Conservation (phyloP, 2,113 vertebrate genomes). For the Clarias gariepinus region DNA sequence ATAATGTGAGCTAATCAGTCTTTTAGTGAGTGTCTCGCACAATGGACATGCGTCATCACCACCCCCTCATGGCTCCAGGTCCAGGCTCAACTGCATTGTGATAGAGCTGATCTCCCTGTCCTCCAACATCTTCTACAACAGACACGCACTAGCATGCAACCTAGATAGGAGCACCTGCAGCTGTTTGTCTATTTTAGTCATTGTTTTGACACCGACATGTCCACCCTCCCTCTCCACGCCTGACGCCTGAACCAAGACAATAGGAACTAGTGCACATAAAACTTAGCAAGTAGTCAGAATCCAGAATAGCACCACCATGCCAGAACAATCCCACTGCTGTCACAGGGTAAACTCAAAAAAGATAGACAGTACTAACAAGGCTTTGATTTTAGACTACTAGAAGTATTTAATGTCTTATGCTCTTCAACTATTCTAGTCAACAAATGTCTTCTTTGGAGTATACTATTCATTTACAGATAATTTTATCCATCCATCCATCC, state of each 20-base stretch:
- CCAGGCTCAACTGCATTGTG: slow-evolving; percentile 42
- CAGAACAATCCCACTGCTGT: slow-evolving; percentile 50
- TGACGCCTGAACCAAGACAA: slow-evolving; percentile 60
- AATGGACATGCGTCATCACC: slow-evolving; percentile 40
- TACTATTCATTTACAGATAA: neutral
- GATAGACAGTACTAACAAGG: slow-evolving; percentile 48
- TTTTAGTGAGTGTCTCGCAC: slow-evolving; percentile 48
- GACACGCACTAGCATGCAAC: slow-evolving; percentile 36
- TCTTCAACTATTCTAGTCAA: neutral
- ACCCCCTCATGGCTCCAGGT: slow-evolving; percentile 34
- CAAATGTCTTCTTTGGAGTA: neutral
- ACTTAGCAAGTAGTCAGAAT: slow-evolving; percentile 52
- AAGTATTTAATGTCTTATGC: neutral
- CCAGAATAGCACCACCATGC: slow-evolving; percentile 47
- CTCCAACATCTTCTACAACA: slow-evolving; percentile 29
- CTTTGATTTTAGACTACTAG: slow-evolving; percentile 33
- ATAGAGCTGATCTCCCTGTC: slow-evolving; percentile 43
- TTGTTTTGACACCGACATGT: slow-evolving; percentile 55
- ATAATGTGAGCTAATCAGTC: slow-evolving; percentile 55
- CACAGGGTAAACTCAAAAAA: slow-evolving; percentile 45
- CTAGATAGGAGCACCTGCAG: slow-evolving; percentile 61
- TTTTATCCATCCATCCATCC: neutral
- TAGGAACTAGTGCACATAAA: slow-evolving; percentile 56
- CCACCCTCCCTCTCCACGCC: slow-evolving; percentile 41
- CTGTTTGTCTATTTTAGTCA: slow-evolving; percentile 64